Evolutionary conservation across 1,140 invertebrate genomes (phyloP).

Genomic region (Cydia strobilella): DNA sequence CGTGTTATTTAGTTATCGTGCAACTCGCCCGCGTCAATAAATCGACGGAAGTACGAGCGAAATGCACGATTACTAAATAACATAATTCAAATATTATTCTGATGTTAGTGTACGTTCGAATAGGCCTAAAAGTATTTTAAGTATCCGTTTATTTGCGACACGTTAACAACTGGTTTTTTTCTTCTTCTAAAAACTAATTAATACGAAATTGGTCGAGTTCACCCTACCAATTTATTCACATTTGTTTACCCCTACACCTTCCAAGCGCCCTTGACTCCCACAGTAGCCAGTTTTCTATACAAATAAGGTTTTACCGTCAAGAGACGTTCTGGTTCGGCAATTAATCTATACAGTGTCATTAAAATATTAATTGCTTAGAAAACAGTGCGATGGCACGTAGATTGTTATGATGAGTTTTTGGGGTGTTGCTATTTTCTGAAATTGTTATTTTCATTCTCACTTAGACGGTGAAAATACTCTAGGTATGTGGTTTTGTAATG

Average conservation of each 20-base stretch:
- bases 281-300: neutral
- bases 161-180: neutral
- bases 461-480: no score
- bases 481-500: no score
- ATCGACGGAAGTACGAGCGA: no score
- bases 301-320: neutral
- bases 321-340: neutral
- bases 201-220: neutral
- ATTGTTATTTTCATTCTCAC: neutral
- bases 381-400: neutral
- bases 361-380: neutral
- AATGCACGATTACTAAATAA: no score
- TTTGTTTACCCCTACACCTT: neutral
- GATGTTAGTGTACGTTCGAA: no score
- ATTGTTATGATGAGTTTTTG: neutral
- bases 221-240: neutral
- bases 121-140: no score
- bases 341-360: neutral
- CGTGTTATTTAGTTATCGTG: no score
- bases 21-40: no score
- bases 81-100: no score
- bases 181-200: neutral
- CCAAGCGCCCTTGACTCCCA: neutral
- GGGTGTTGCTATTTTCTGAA: neutral
- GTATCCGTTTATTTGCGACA: no score